Evolutionary conservation across 2,888 invertebrate species (phyloP), one percentile per base, ranked within the genome.

Genomic region (Nasonovia ribisnigri): DNA sequence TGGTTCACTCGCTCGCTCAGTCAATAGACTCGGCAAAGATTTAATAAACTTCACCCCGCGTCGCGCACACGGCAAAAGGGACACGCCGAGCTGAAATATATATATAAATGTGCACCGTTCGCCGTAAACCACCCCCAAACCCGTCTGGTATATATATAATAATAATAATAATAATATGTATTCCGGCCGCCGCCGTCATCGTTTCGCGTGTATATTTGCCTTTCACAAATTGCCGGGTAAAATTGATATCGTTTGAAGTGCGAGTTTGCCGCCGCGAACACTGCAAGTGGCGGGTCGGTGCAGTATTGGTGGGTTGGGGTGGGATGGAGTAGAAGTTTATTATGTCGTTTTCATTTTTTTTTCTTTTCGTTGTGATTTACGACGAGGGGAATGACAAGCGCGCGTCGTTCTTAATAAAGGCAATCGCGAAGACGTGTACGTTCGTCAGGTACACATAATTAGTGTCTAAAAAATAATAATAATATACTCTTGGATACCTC

Each of bases 11-110:
- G 57, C 84, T 57, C 88, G 90, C 48, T 90, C 93, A 93, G 93
- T 93, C 93, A 93, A 93, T 93, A 93, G 90, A 86, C 93, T 90
- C 43, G 91, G 92, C 93, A 93, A 90, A 93, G 93, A 90, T 90
- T 93, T 93, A 93, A 93, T 93, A 93, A 93, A 93, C 93, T 93
- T 57, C 48, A 36, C 86, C 57, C 86, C 84, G 51, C 57, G 57
- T 43, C 57, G 90, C 20, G 86, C n/a, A 11, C 89, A 11, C 46
- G 43, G 93, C 89, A 93, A 88, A 88, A 84, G 90, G 87, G 93
- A 90, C 90, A 46, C 84, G 57, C 54, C 77, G 77, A 77, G 77
- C 77, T 77, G 36, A 20, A 20, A 77, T 77, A 36, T 77, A 77
- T 77, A 77, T 77, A 36, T 77, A 77, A 16, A 67, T n/a, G n/a